Conservation (phyloP, 2,797 vertebrate genomes). For the Cetoscarus ocellatus region DNA sequence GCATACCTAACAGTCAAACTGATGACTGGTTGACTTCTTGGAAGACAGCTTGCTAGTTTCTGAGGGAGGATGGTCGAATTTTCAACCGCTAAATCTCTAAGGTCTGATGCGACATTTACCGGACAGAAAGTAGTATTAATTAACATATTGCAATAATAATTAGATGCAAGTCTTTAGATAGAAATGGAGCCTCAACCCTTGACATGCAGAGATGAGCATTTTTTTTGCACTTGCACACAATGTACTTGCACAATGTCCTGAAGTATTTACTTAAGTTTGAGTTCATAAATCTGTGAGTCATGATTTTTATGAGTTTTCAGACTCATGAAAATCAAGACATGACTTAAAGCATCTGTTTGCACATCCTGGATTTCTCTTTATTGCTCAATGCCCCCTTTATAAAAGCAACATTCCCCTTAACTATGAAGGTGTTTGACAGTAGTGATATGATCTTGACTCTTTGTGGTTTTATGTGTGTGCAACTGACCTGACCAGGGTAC, state of each 20-base stretch:
- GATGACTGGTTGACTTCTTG: constrained; percentile 87
- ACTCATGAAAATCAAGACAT: constrained; percentile 15
- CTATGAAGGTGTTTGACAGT: background rate
- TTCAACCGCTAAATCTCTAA: constrained; percentile 62
- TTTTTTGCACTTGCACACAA: background rate
- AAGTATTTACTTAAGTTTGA: background rate
- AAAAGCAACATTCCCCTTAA: no score
- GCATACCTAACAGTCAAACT: constrained; percentile 89
- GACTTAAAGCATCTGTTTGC: constrained; percentile 1
- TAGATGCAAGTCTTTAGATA: background rate
- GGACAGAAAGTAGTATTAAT: constrained; percentile 11
- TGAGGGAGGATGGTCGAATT: constrained; percentile 71
- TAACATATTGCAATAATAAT: constrained; percentile 22
- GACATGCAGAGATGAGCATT: background rate
- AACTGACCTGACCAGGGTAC: constrained; percentile 53
- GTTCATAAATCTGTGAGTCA: constrained; percentile 10
- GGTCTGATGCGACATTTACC: constrained; percentile 34
- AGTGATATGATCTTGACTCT: background rate
- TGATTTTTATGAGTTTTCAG: background rate
- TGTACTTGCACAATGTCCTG: background rate
- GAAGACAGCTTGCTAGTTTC: constrained; percentile 82
- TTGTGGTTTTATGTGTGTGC: background rate
- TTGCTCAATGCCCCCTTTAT: no score
- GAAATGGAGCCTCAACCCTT: no score
- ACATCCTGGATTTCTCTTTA: background rate